Percentiles rank a stretch among this genome's conserved stretches.
These are phyloP conservation scores for Pyrrhia umbra DNA, from an alignment of 2,888 invertebrate species.

Conservation along the genomic window DNA sequence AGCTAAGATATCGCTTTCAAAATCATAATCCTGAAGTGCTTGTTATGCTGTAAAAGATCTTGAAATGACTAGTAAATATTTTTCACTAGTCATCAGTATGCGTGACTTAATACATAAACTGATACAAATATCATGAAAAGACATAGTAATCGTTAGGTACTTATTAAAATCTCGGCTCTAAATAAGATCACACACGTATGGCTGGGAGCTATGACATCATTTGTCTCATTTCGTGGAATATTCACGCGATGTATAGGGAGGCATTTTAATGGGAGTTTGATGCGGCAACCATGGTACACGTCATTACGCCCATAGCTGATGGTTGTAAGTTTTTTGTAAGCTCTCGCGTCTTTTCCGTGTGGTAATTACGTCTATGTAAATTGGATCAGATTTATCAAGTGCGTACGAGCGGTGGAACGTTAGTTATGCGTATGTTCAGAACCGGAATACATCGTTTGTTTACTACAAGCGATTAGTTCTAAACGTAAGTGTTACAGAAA, in stretches of 20 bases:
- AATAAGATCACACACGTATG: conserved; percentile 50
- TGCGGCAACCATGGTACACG: conserved; percentile 72
- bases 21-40: background rate
- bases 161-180: conserved; percentile 28
- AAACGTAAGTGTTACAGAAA: conserved; percentile 19
- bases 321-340: conserved; percentile 57
- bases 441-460: conserved; percentile 26
- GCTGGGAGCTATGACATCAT: conserved; percentile 66
- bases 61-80: no score
- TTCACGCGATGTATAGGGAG: conserved; percentile 61
- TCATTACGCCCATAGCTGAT: conserved; percentile 67
- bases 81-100: no score
- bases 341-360: conserved; percentile 64
- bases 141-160: conserved; percentile 22
- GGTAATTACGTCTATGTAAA: conserved; percentile 86
- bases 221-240: conserved; percentile 66
- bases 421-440: conserved; percentile 67
- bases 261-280: conserved; percentile 83
- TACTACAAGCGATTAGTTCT: conserved; percentile 31
- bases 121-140: conserved; percentile 31
- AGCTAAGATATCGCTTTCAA: background rate
- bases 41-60: no score
- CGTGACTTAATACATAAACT: conserved; percentile 5
- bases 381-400: conserved; percentile 84
- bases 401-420: conserved; percentile 72